Percentiles rank a stretch among this genome's conserved stretches.
phyloP scores from a whole-genome alignment of 2,888 invertebrate species.

The Venusia cambrica region DNA sequence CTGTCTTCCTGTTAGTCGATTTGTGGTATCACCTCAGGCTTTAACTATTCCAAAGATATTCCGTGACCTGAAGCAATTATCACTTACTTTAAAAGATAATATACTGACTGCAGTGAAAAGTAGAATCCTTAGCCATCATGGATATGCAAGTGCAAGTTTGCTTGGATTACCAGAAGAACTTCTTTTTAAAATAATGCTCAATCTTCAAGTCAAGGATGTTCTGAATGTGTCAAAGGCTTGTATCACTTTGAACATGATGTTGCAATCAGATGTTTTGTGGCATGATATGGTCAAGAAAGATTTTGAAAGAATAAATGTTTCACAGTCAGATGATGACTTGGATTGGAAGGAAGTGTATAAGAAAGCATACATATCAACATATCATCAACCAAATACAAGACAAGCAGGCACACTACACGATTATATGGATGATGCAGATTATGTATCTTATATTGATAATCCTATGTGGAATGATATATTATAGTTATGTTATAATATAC shows the following conservation, averaged over 20 bases:
- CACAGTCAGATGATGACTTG: constrained; percentile 30
- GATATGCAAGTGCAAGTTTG: constrained; percentile 70
- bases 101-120: constrained; percentile 78
- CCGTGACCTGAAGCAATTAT: constrained; percentile 67
- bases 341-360: constrained; percentile 57
- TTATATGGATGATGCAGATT: constrained; percentile 59
- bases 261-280: constrained; percentile 58
- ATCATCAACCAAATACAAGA: constrained; percentile 32
- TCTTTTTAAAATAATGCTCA: constrained; percentile 50
- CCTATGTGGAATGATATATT: constrained; percentile 57
- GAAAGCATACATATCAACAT: constrained; percentile 38
- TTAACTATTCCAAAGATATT: constrained; percentile 61
- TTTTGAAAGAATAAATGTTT: constrained; percentile 34
- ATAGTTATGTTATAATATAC: constrained; percentile 18
- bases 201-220: constrained; percentile 48
- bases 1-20: constrained; percentile 61
- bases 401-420: constrained; percentile 52
- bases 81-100: constrained; percentile 75
- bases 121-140: constrained; percentile 69
- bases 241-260: constrained; percentile 44
- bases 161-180: constrained; percentile 69
- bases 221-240: constrained; percentile 56
- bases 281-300: constrained; percentile 59
- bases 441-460: constrained; percentile 60
- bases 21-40: constrained; percentile 58